Conservation (phyloP, 2,797 vertebrate species). For the Clarias fuscus region DNA sequence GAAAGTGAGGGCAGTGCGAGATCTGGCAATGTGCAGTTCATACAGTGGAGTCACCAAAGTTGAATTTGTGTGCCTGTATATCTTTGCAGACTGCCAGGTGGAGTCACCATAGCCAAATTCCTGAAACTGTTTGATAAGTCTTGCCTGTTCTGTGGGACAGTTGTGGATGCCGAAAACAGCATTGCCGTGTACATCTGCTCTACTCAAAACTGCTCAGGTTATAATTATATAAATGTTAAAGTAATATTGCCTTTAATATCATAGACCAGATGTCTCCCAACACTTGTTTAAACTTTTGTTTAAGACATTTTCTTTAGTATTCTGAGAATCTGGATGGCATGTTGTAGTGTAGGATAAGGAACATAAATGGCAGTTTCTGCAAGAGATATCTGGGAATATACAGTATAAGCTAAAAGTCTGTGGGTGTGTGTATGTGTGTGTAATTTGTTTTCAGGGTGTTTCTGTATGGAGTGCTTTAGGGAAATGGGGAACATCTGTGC, state of each 20-base stretch:
- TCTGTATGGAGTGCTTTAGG: slow-evolving; percentile 73
- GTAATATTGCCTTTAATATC: neutral
- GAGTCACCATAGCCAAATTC: slow-evolving; percentile 56
- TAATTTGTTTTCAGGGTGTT: slow-evolving; percentile 66
- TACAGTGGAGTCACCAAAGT: neutral
- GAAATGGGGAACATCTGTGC: slow-evolving; percentile 70
- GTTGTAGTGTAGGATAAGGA: neutral
- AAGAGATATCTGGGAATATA: neutral
- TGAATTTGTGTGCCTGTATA: slow-evolving; percentile 14
- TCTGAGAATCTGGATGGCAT: neutral
- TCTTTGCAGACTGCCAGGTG: slow-evolving; percentile 65
- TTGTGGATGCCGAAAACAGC: slow-evolving; percentile 13
- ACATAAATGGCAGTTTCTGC: neutral
- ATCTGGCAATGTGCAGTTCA: neutral
- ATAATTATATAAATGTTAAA: slow-evolving; percentile 1
- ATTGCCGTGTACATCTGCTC: slow-evolving; percentile 65
- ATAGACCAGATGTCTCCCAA: neutral
- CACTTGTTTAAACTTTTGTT: neutral
- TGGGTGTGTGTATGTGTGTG: too few species aligned
- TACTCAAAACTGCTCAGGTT: slow-evolving; percentile 75
- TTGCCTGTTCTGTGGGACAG: slow-evolving; percentile 76
- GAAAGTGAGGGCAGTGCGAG: neutral
- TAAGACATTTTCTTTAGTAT: slow-evolving; percentile 3
- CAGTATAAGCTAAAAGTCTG: too few species aligned
- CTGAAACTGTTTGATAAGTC: slow-evolving; percentile 52